Conservation (phyloP, 2,113 vertebrate species). For the Morone chrysops region DNA sequence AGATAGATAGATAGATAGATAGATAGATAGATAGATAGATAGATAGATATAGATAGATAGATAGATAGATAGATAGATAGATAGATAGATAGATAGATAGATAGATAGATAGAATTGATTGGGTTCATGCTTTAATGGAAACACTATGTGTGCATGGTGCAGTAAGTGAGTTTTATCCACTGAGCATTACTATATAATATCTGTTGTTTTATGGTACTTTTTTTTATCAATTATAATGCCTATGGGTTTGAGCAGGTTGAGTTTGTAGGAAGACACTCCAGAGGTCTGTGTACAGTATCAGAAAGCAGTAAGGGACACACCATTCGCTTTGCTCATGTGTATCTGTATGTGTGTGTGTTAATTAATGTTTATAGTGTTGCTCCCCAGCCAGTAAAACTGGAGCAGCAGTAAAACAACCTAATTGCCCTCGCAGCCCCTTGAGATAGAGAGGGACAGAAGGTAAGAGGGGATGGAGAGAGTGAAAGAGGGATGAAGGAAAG, state of each 20-base stretch:
- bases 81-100: too few relatives aligned
- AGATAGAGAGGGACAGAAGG: slow-evolving; percentile 55
- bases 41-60: too few relatives aligned
- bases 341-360: slow-evolving; percentile 47
- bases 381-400: slow-evolving; percentile 62
- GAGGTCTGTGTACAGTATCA: not conserved
- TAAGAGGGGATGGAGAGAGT: slow-evolving; percentile 43
- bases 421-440: slow-evolving; percentile 52
- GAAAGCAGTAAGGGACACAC: not conserved
- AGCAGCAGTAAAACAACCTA: slow-evolving; percentile 68
- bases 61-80: too few relatives aligned
- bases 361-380: slow-evolving; percentile 68
- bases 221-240: not conserved
- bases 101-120: too few relatives aligned
- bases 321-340: slow-evolving; percentile 5
- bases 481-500: slow-evolving; percentile 28
- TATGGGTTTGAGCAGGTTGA: not conserved
- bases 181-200: not conserved
- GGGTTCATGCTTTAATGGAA: not conserved
- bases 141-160: not conserved
- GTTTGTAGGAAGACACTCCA: slow-evolving; percentile 5
- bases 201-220: slow-evolving; percentile 3
- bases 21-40: too few relatives aligned
- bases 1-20: too few relatives aligned
- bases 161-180: not conserved